These are phyloP conservation scores for Balaeniceps rex DNA, from an alignment of 2,113 vertebrate genomes.

Conservation along the genomic window DNA sequence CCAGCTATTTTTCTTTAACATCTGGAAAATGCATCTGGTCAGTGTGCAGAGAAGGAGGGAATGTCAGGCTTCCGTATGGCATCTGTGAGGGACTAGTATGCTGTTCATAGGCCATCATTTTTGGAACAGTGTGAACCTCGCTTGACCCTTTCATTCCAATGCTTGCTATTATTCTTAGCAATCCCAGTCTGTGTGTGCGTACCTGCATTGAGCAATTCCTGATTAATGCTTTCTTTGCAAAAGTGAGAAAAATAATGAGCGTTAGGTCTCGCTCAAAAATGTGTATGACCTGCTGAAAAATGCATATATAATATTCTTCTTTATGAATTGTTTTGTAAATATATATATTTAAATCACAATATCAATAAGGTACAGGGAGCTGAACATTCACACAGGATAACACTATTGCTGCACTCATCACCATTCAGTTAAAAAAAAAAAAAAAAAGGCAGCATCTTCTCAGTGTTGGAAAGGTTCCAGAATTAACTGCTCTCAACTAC, in stretches of 20 bases:
- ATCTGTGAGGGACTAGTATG: not conserved
- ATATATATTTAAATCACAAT: not conserved
- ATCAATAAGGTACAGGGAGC: not conserved
- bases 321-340: not conserved
- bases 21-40: not conserved
- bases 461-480: not conserved
- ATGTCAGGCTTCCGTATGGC: fast-evolving
- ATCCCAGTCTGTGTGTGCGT: not conserved
- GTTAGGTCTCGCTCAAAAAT: not conserved
- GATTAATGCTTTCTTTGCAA: not conserved
- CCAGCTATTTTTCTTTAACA: not conserved
- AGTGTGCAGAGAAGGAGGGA: not conserved
- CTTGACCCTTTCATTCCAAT: not conserved
- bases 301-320: not conserved
- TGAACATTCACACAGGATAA: not conserved
- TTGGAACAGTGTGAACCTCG: not conserved
- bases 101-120: not conserved
- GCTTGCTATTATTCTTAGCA: not conserved
- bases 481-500: not conserved
- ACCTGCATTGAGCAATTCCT: not conserved
- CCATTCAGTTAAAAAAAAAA: not conserved
- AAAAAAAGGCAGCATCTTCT: not conserved
- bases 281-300: not conserved
- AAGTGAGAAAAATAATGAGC: not conserved
- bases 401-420: not conserved